Conservation (phyloP, 2,888 invertebrate genomes). For the Leptinotarsa juncta region DNA sequence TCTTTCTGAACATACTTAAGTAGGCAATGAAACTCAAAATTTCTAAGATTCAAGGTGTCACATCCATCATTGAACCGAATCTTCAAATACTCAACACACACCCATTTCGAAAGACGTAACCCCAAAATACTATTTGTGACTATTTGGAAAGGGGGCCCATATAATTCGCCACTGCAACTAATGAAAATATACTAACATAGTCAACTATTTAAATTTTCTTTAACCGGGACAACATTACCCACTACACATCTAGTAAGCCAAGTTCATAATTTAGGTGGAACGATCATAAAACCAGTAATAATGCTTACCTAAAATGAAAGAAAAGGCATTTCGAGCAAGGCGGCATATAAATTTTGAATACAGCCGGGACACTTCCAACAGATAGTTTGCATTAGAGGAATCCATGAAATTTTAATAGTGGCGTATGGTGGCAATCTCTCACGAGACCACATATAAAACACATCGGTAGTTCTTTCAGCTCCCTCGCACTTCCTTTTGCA, state of each 20-base stretch:
- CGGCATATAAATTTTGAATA: conserved; percentile 52
- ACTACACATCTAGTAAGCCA: neutral
- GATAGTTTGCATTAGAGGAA: conserved; percentile 55
- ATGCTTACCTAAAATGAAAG: conserved; percentile 31
- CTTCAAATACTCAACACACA: too few relatives aligned
- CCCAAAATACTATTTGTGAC: too few relatives aligned
- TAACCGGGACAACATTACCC: neutral
- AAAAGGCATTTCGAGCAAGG: conserved; percentile 32
- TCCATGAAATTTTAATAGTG: conserved; percentile 55
- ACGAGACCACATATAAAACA: conserved; percentile 44
- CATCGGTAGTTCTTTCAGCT: conserved; percentile 30
- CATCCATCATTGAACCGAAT: too few relatives aligned
- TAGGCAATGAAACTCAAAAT: too few relatives aligned
- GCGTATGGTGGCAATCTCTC: conserved; percentile 42
- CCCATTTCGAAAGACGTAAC: too few relatives aligned
- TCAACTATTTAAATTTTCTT: neutral
- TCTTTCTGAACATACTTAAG: too few relatives aligned
- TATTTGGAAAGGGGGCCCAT: neutral
- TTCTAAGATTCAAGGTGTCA: too few relatives aligned
- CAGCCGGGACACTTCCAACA: conserved; percentile 51
- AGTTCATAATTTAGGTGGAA: conserved; percentile 34
- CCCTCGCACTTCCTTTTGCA: conserved; percentile 15
- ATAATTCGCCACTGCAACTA: neutral
- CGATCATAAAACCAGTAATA: conserved; percentile 34
- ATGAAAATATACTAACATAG: neutral